Base-by-base conservation (phyloP, 2,113 vertebrate genomes). In the Elephantulus edwardii region DNA sequence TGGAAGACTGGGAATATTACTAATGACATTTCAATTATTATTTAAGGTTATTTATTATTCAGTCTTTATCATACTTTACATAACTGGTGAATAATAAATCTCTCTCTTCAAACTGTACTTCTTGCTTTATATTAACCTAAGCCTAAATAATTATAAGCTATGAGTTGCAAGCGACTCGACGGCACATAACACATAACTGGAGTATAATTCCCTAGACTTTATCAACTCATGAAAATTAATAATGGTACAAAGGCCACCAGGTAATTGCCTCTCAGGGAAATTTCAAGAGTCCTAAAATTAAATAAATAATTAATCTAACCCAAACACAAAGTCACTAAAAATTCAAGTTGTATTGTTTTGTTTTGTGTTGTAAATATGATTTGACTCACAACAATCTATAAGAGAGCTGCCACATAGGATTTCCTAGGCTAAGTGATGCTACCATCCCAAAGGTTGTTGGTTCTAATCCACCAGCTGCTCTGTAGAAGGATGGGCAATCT, bases 41-140 rank as follows among this genome's bases (percentile, higher is more conserved):
- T 28, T 16, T 72, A 66, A 92, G 16, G 78, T 76, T 64, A 42
- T 90, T 54, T 17, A 26, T 76, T 56, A 88, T 81, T 42, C n/a
- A 88, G 24, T 66, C 54, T 70, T 94, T 52, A 74, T 64, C 52
- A 42, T 58, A 35, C 74, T n/a, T 83, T 93, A 76, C 33, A 83
- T 83, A 93, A 72, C 44, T 68, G 68, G 68, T 64, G 35, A 90
- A 16, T 10, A 91, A 79, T 46, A 35, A 83, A 74, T 64, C 76
- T 74, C n/a, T 66, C 91, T 95, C 81, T 60, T 17, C 83, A 71
- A 66, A 46, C 26, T 50, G 82, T 70, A n/a, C 6, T 28, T 86
- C 40, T 85, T 70, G 89, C 14, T 91, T 13, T 26, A 88, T 72
- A 58, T 38, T 88, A 62, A 81, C 33, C 74, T 3, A 44, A 71